Evolutionary conservation across 2,888 invertebrate genomes (phyloP), one percentile per base, ranked within the genome.

Genomic region (Poecilus cupreus): DNA sequence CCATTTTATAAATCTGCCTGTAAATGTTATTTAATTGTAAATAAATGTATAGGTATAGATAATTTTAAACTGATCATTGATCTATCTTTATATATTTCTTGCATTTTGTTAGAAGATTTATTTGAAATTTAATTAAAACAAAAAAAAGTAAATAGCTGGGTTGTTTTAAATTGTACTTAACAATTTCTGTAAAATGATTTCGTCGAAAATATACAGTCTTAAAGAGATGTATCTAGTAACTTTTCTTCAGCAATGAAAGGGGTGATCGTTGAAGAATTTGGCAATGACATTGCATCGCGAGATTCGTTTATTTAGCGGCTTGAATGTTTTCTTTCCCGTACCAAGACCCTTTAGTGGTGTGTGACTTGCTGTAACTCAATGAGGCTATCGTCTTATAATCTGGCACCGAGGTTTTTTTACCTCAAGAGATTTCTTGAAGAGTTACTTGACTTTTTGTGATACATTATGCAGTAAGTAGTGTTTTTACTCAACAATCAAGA

Each of bases 401-500:
- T 72, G 72, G 72, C 43, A 72, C 43, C 24, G 10, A 24, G 43
- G 13, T 43, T 72, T 72, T 72, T 72, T 46, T 72, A 46, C 20
- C 43, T 46, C 24, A 16, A 72, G 24, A 5, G 24, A n/a, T 72
- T 72, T 72, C 46, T 20, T 72, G 43, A 72, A 72, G 72, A 46
- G 72, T 46, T 46, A 72, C 72, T 72, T 72, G 72, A 72, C 43
- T 72, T 72, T 72, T 72, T 72, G 13, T 68, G 18, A 0, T 13
- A 18, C 37, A 18, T 68, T 37, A 68, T 37, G 16, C 64, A 68
- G 64, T 68, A 68, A 68, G 64, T 68, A 68, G 37, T 68, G 37
- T 68, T 68, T 60, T 60, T 60, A 60, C 26, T 60, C 0, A 26
- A 57, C 26, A 24, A 60, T 60, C 26, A n/a, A n/a, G n/a, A 24